phyloP scores from a whole-genome alignment of 1,140 invertebrate genomes.

The Amphibalanus amphitrite region DNA sequence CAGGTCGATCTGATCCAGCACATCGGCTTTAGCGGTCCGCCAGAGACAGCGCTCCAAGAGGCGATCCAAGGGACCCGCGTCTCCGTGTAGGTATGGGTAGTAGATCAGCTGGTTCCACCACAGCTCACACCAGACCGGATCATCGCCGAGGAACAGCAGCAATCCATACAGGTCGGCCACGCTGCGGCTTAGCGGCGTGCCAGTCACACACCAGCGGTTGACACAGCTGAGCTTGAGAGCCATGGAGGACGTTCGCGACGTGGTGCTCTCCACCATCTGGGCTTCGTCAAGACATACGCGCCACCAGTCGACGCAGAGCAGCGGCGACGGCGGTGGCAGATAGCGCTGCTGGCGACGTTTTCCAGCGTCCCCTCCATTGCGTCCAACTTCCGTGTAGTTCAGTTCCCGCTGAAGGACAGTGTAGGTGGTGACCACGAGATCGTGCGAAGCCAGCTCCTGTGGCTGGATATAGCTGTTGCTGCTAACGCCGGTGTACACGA shows the following conservation, averaged over 20 bases:
- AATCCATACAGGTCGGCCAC: conserved; percentile 34
- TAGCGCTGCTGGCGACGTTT: conserved; percentile 38
- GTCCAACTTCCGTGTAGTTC: conserved; percentile 36
- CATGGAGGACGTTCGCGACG: conserved; percentile 39
- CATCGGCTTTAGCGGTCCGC: conserved; percentile 46
- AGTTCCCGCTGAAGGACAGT: conserved; percentile 41
- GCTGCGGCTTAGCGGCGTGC: conserved; percentile 41
- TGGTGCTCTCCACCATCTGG: conserved; percentile 53
- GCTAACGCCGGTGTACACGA: conserved; percentile 27
- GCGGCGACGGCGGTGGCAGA: conserved; percentile 38
- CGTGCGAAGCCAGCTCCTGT: conserved; percentile 39
- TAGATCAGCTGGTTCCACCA: conserved; percentile 40
- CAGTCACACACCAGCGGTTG: conserved; percentile 59
- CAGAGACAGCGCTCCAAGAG: conserved; percentile 45
- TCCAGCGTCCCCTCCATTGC: conserved; percentile 28
- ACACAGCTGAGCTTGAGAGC: conserved; percentile 36
- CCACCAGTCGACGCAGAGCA: conserved; percentile 54
- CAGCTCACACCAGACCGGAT: conserved; percentile 34
- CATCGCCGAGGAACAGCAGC: conserved; percentile 44
- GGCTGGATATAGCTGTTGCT: conserved; percentile 45
- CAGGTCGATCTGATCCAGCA: conserved; percentile 35
- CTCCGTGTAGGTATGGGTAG: conserved; percentile 34
- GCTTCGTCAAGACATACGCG: conserved; percentile 63
- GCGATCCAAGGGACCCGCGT: conserved; percentile 30
- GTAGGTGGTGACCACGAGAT: conserved; percentile 58